Evolutionary conservation across 2,888 invertebrate genomes (phyloP).

Genomic region (Hirtodrosophila confusa): DNA sequence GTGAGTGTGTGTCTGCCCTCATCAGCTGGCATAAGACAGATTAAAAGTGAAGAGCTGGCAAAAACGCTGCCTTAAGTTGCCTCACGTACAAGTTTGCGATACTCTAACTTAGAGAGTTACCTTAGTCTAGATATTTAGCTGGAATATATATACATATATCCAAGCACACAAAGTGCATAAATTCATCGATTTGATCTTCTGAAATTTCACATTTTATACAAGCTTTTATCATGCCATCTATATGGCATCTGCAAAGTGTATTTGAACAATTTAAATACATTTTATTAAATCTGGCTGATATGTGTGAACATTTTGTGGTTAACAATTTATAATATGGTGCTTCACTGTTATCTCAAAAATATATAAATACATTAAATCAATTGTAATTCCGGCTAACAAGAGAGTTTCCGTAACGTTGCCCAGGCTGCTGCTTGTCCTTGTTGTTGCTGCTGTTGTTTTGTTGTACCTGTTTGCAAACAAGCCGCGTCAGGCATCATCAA

Average conservation of each 20-base stretch:
- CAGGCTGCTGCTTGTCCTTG: conserved; percentile 3
- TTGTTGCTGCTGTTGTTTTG: conserved; percentile 30
- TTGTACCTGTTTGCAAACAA: conserved; percentile 61
- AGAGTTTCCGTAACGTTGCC: conserved; percentile 53
- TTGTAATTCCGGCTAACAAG: conserved; percentile 53
- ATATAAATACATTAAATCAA: conserved; percentile 50
- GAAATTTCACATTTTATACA: no score
- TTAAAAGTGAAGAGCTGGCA: conserved; percentile 72
- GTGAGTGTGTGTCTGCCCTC: conserved; percentile 41
- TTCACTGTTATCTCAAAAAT: conserved; percentile 1
- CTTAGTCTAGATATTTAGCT: conserved; percentile 1
- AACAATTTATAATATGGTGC: conserved; percentile 11
- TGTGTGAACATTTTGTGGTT: no score
- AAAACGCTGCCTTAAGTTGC: conserved; percentile 44
- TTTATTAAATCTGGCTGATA: no score
- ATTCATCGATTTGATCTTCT: no score
- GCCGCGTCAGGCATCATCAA: conserved; percentile 55
- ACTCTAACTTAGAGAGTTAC: conserved; percentile 28
- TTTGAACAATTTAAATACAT: no score
- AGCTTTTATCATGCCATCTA: no score
- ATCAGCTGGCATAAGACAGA: conserved; percentile 64
- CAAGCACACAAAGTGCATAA: no score
- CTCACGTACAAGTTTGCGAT: conserved; percentile 18
- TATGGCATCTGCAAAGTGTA: no score
- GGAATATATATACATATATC: not conserved